phyloP scores from a whole-genome alignment of 2,888 invertebrate genomes.

The Yponomeuta sedellus region DNA sequence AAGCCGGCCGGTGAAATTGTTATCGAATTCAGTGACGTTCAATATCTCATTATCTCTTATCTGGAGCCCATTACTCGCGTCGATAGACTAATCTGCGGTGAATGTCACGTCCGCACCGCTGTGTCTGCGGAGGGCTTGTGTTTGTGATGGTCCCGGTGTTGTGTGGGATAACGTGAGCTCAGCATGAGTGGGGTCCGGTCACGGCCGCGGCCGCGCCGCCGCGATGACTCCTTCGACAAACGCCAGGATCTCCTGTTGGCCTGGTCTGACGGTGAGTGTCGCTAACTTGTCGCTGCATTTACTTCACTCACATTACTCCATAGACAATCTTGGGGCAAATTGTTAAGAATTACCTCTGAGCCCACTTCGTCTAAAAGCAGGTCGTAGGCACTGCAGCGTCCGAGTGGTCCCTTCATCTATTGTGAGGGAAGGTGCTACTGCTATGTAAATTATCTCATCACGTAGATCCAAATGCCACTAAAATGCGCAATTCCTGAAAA shows the following conservation, averaged over 20 bases:
- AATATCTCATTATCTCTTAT: constrained; percentile 49
- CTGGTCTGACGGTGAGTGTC: constrained; percentile 64
- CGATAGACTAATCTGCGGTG: neutral
- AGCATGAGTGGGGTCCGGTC: constrained; percentile 37
- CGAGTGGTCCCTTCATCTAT: no score
- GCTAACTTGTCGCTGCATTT: neutral
- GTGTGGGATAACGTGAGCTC: neutral
- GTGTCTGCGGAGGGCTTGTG: constrained; percentile 8
- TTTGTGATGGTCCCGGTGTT: constrained; percentile 9
- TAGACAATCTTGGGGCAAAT: no score
- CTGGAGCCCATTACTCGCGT: constrained; percentile 43
- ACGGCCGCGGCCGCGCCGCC: constrained; percentile 56
- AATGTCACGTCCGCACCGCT: constrained; percentile 5
- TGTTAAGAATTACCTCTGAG: no score
- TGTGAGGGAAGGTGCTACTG: no score
- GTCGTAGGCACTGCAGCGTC: no score
- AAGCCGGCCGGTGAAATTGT: neutral
- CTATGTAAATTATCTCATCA: no score
- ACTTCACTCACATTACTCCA: neutral
- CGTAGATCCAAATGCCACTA: no score
- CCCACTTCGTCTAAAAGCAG: no score
- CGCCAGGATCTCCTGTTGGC: constrained; percentile 59
- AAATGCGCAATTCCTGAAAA: no score
- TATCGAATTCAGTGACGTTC: constrained; percentile 3
- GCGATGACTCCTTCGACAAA: constrained; percentile 57